These are phyloP conservation scores for Polypterus bichir DNA, from an alignment of 2,113 vertebrate species.

Conservation along the genomic window DNA sequence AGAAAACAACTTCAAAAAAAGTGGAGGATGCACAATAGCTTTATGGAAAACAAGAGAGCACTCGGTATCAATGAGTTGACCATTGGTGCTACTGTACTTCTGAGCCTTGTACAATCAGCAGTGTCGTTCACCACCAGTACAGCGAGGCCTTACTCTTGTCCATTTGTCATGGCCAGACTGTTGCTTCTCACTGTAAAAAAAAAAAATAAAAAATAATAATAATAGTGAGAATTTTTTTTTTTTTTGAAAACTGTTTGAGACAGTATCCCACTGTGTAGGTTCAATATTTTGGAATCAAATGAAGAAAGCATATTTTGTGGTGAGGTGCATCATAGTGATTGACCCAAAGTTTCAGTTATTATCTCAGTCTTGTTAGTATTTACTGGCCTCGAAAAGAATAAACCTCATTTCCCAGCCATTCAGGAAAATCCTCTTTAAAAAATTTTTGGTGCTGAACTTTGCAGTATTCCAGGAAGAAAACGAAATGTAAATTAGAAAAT, in stretches of 20 bases:
- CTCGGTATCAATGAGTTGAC: conserved; percentile 5
- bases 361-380: not conserved
- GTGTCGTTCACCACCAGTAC: conserved; percentile 35
- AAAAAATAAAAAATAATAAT: conserved; percentile 17
- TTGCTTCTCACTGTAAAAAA: conserved; percentile 39
- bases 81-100: conserved; percentile 13
- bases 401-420: not conserved
- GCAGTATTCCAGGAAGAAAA: too few species aligned
- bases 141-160: conserved; percentile 50
- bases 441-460: conserved; percentile 9
- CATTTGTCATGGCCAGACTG: conserved; percentile 38
- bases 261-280: conserved; percentile 1
- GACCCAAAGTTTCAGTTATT: too few species aligned
- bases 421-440: not conserved
- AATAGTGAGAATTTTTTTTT: not conserved
- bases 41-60: not conserved
- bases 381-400: not conserved
- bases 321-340: too few species aligned
- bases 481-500: too few species aligned
- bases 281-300: not conserved
- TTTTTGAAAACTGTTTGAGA: conserved; percentile 3
- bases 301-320: too few species aligned
- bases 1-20: too few species aligned
- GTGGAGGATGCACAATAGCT: not conserved
- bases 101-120: conserved; percentile 28